A percentile compares a stretch with the other conserved stretches of the same genome.
These are phyloP conservation scores for Onychomys leucogaster DNA, from an alignment of 2,797 vertebrate species.

Conservation along the genomic window DNA sequence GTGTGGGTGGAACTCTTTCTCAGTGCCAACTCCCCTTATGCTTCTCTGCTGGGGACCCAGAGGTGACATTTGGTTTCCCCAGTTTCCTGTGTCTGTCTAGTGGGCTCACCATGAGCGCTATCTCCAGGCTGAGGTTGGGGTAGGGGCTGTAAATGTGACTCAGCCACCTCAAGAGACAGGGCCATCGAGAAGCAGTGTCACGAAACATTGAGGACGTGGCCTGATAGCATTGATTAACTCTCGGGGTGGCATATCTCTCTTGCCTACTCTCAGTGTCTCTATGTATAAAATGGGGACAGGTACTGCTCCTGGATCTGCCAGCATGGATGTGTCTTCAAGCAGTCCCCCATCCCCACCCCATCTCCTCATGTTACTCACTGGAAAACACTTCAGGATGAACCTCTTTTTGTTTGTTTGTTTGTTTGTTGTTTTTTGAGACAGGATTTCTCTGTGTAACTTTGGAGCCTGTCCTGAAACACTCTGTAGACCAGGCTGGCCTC, in stretches of 20 bases:
- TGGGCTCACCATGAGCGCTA: not conserved
- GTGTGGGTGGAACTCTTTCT: not conserved
- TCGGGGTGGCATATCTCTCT: not conserved
- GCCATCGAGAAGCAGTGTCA: not conserved
- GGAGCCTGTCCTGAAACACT: too few relatives aligned
- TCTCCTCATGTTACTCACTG: not conserved
- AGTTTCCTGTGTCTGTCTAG: conserved; percentile 49
- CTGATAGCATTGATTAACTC: not conserved
- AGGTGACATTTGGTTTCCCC: conserved; percentile 30
- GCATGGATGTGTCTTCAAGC: not conserved
- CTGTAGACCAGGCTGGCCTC: too few relatives aligned
- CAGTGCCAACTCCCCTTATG: not conserved
- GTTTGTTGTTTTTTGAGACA: too few relatives aligned
- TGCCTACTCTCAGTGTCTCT: not conserved
- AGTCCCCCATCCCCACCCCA: accelerated
- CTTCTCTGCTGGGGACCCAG: not conserved
- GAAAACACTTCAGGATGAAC: not conserved
- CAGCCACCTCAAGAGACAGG: not conserved
- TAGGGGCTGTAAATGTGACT: not conserved
- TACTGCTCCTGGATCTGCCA: not conserved
- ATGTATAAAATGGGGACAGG: not conserved
- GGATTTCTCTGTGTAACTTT: too few relatives aligned
- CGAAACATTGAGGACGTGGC: not conserved
- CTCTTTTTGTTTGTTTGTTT: too few relatives aligned
- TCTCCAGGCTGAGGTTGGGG: not conserved